Percentiles rank a stretch among this genome's conserved stretches.
Evolutionary conservation across 2,113 vertebrate species (phyloP).

Genomic region (Turnix velox): DNA sequence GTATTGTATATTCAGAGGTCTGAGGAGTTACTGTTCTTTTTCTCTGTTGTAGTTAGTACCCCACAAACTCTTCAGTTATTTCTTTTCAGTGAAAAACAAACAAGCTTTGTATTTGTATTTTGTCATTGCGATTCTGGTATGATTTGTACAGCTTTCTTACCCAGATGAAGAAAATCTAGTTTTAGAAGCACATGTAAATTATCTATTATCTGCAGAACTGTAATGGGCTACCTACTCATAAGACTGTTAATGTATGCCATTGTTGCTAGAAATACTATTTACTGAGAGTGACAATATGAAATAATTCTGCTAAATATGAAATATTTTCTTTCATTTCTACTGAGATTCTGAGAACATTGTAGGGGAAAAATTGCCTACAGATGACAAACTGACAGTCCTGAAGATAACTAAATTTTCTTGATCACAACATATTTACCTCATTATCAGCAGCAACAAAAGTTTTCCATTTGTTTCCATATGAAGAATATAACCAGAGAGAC

Average conservation of each 20-base stretch:
- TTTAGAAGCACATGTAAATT: not conserved
- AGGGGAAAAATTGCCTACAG: slow-evolving; percentile 19
- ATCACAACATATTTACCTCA: not conserved
- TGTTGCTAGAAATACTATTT: not conserved
- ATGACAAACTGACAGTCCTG: not conserved
- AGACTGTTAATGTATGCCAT: not conserved
- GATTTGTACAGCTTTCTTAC: not conserved
- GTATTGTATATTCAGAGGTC: not conserved
- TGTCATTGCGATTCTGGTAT: not conserved
- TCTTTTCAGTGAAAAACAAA: not conserved
- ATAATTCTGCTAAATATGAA: not conserved
- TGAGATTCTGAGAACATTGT: not conserved
- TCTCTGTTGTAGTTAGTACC: not conserved
- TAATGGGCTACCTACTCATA: not conserved
- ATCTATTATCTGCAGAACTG: not conserved
- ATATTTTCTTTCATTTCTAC: slow-evolving; percentile 19
- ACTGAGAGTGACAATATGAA: not conserved
- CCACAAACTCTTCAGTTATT: not conserved
- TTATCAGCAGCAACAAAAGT: not conserved
- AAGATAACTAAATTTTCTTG: not conserved
- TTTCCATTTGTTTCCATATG: not conserved
- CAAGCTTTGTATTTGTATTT: not conserved
- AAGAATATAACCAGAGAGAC: not conserved
- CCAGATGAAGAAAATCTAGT: not conserved
- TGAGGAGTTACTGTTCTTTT: not conserved